Base-by-base conservation (phyloP, 2,797 vertebrate species). In the Paratrypauchen microcephalus region DNA sequence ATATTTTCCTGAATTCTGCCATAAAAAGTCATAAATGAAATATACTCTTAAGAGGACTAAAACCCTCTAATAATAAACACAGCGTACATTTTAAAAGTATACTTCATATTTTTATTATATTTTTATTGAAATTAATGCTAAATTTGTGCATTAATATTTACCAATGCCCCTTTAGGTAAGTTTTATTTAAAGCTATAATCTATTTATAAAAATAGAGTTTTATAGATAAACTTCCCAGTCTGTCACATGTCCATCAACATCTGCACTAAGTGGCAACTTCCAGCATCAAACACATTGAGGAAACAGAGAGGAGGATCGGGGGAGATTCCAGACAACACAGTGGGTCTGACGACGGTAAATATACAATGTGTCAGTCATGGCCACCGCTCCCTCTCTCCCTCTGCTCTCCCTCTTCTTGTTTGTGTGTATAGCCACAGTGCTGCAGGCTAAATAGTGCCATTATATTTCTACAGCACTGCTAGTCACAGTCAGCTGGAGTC, bases 361-460 rank as follows among this genome's bases (percentile, higher is more conserved):
- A 85, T 79, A 77, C 77, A 75, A 86, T 82, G 77, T 80, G 85
- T 86, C 88, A 86, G 75, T 87, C 86, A 87, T 47, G 73, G 68
- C 59, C 75, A 79, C 75, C 41, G 36, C 68, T 63, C 36, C 18
- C 30, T 23, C 19, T 61, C 30, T 12, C 30, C 59, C 24, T 18
- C 56, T 57, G 9, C 5, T 66, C 12, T 71, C 55, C 75, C 71
- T 73, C 45, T 68, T 52, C 61, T 60, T 72, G 61, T 70, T 62
- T 71, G 62, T 67, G 70, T 75, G 69, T 83, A 21, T 54, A 75
- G 74, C 78, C 84, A 80, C 83, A 81, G 70, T 75, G 87, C 88
- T 84, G 81, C 78, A 76, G 90, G 88, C 86, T 90, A 90, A 89
- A 88, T 81, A 85, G 80, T 81, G 74, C 80, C 72, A 87, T 88